A percentile compares a stretch with the other conserved stretches of the same genome.
These are phyloP conservation scores for Eupithecia vulgata DNA, from an alignment of 2,888 invertebrate genomes.

Conservation along the genomic window DNA sequence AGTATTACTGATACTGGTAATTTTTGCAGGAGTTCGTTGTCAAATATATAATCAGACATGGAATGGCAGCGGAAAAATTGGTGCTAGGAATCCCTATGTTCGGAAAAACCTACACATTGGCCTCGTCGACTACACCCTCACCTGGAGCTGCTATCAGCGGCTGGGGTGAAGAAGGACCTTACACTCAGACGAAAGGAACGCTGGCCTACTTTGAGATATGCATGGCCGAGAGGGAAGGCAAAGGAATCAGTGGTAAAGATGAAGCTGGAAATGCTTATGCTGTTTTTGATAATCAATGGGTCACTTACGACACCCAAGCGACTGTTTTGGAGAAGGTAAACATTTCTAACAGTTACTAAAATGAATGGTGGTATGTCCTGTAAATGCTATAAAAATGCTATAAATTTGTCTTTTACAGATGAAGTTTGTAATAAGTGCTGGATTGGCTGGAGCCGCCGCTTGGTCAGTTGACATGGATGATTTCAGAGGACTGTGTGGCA, in stretches of 20 bases:
- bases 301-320: conserved; percentile 89
- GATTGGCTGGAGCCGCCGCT: conserved; percentile 88
- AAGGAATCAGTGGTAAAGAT: conserved; percentile 82
- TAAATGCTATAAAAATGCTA: neutral
- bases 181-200: conserved; percentile 87
- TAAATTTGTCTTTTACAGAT: conserved; percentile 62
- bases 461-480: conserved; percentile 91
- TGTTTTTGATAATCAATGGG: conserved; percentile 90
- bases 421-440: conserved; percentile 84
- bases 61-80: conserved; percentile 87
- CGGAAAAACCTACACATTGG: conserved; percentile 88
- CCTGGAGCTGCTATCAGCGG: conserved; percentile 85
- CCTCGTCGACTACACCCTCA: conserved; percentile 76
- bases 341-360: neutral
- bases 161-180: conserved; percentile 86
- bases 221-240: conserved; percentile 82
- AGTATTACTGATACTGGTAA: neutral
- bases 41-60: conserved; percentile 86
- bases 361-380: neutral
- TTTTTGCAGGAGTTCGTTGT: conserved; percentile 86
- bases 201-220: conserved; percentile 90
- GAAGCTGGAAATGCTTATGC: conserved; percentile 87
- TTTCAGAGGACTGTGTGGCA: conserved; percentile 90
- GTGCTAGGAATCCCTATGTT: conserved; percentile 89
- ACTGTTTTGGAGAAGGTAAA: conserved; percentile 87